Evolutionary conservation across 2,797 vertebrate genomes (phyloP).

Genomic region (Caiman crocodilus): DNA sequence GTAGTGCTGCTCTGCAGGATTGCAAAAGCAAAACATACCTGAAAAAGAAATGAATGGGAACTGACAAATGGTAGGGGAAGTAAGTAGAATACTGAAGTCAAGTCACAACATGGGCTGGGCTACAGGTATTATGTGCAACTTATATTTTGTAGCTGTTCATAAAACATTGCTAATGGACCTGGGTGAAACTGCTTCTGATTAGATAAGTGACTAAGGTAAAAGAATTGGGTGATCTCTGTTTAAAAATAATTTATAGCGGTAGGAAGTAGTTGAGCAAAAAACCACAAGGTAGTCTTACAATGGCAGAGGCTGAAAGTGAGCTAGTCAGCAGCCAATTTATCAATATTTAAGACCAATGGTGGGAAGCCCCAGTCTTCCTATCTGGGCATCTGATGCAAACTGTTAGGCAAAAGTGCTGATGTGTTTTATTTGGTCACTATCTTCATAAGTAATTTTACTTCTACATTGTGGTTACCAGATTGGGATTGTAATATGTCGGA

Average conservation of each 20-base stretch:
- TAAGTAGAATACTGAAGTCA: not conserved
- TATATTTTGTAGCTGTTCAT: not conserved
- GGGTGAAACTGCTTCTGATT: not conserved
- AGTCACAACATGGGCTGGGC: not conserved
- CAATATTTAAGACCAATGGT: not conserved
- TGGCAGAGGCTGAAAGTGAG: not conserved
- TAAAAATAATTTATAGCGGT: not conserved
- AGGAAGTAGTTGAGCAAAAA: not conserved
- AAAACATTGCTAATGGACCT: not conserved
- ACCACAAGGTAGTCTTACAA: not conserved
- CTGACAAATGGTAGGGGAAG: not conserved
- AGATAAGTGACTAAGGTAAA: not conserved
- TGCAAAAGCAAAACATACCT: not conserved
- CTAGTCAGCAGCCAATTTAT: not conserved
- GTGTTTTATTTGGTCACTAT: too few species aligned
- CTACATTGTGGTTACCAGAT: not conserved
- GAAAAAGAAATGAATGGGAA: not conserved
- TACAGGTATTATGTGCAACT: not conserved
- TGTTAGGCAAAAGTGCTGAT: not conserved
- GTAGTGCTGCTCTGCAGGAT: not conserved
- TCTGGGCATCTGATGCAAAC: not conserved
- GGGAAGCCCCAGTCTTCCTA: not conserved
- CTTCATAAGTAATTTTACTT: not conserved
- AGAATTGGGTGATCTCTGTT: not conserved
- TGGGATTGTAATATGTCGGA: not conserved